Percentiles rank a stretch among this genome's conserved stretches.
Conservation (phyloP, 2,888 invertebrate species). For the Coelinius sp. region DNA sequence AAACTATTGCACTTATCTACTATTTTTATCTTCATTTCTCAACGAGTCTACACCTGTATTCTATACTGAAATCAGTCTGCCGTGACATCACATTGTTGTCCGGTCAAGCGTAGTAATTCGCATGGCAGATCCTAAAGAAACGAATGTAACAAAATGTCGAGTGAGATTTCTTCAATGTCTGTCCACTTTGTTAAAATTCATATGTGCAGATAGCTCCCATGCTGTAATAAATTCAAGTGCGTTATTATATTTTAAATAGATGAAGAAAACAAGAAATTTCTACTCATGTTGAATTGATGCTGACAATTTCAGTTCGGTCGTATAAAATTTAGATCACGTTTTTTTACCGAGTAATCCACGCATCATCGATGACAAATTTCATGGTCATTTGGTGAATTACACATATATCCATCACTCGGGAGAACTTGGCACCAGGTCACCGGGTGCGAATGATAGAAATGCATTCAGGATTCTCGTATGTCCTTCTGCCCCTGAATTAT, state of each 20-base stretch:
- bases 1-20: background rate
- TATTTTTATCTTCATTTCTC: background rate
- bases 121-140: background rate
- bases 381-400: constrained; percentile 23
- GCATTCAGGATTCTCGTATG: background rate
- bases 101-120: constrained; percentile 21
- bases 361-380: constrained; percentile 28
- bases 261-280: too few relatives aligned
- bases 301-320: background rate
- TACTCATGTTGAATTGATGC: background rate
- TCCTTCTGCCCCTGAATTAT: constrained; percentile 20
- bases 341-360: background rate
- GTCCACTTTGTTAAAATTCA: too few relatives aligned
- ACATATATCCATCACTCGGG: background rate
- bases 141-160: background rate
- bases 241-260: too few relatives aligned
- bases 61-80: constrained; percentile 17
- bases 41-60: constrained; percentile 10
- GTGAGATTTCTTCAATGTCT: background rate
- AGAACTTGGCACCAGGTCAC: constrained; percentile 7
- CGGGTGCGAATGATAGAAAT: constrained; percentile 34
- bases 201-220: too few relatives aligned
- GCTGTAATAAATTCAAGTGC: too few relatives aligned
- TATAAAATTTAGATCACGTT: constrained; percentile 12
- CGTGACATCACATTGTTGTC: constrained; percentile 33